Evolutionary conservation across 2,113 vertebrate genomes (phyloP).

Genomic region (Plotosus lineatus): DNA sequence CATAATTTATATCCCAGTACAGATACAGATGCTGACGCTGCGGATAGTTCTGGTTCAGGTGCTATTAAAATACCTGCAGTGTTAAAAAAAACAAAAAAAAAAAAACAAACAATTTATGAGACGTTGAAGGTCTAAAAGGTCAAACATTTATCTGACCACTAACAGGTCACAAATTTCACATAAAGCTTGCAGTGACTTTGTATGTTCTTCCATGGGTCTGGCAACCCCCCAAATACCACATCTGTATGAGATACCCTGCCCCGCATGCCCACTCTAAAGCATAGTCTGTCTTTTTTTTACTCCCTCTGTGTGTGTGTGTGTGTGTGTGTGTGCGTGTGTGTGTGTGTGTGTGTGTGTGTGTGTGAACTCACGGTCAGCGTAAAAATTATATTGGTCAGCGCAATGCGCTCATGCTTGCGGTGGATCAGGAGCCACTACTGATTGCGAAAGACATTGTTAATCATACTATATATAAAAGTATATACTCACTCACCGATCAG

Average conservation of each 20-base stretch:
- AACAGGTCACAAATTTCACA: neutral
- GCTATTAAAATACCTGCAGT: neutral
- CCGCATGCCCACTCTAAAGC: neutral
- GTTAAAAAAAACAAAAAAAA: too few relatives aligned
- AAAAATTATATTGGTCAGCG: conserved; percentile 36
- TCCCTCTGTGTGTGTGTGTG: too few relatives aligned
- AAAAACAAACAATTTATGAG: neutral
- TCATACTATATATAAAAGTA: neutral
- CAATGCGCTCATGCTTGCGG: conserved; percentile 27
- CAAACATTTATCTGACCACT: neutral
- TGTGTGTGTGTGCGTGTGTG: too few relatives aligned
- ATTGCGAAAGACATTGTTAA: neutral
- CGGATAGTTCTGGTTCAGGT: neutral
- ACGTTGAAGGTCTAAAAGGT: neutral
- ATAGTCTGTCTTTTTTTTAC: conserved; percentile 19
- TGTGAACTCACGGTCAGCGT: neutral
- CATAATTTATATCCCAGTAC: neutral
- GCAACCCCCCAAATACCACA: neutral
- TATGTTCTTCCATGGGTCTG: neutral
- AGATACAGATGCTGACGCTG: neutral
- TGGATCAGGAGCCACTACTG: conserved; percentile 10
- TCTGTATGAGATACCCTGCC: neutral
- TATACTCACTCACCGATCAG: too few relatives aligned
- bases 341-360: too few relatives aligned
- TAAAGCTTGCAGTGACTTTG: neutral